phyloP scores from a whole-genome alignment of 2,888 invertebrate genomes.

The Patella caerulea region DNA sequence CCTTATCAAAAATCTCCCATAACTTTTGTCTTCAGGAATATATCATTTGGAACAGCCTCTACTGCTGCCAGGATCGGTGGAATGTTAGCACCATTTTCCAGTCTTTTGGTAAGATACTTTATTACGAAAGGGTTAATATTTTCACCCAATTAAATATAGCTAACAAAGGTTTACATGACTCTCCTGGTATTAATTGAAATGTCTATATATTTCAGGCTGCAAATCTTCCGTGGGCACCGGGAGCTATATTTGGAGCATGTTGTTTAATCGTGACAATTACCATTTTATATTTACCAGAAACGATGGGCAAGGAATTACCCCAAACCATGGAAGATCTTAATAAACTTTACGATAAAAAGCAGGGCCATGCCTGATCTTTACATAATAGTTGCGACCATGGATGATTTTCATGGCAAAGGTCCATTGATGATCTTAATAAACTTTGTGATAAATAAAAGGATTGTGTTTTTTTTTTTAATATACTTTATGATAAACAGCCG shows the following conservation, averaged over 20 bases:
- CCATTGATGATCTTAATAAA: no score
- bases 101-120: conserved; percentile 39
- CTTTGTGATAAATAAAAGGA: no score
- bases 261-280: conserved; percentile 23
- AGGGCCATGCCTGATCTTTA: no score
- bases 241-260: conserved; percentile 27
- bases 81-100: conserved; percentile 49
- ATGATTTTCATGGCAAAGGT: conserved; percentile 10
- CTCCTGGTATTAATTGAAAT: background rate
- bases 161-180: conserved; percentile 4
- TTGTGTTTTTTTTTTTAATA: no score
- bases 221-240: conserved; percentile 29
- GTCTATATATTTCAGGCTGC: conserved; percentile 19
- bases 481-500: no score
- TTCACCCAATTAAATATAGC: background rate
- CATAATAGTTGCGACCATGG: no score
- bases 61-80: conserved; percentile 43
- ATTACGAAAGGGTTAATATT: background rate
- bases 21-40: conserved; percentile 41
- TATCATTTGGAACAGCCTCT: conserved; percentile 47
- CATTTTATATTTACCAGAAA: conserved; percentile 32
- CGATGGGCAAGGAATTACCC: conserved; percentile 30
- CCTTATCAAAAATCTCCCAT: no score
- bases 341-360: background rate
- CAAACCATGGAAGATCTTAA: conserved; percentile 18